phyloP scores from a whole-genome alignment of 1,140 invertebrate species.

The Drosophila bocqueti region DNA sequence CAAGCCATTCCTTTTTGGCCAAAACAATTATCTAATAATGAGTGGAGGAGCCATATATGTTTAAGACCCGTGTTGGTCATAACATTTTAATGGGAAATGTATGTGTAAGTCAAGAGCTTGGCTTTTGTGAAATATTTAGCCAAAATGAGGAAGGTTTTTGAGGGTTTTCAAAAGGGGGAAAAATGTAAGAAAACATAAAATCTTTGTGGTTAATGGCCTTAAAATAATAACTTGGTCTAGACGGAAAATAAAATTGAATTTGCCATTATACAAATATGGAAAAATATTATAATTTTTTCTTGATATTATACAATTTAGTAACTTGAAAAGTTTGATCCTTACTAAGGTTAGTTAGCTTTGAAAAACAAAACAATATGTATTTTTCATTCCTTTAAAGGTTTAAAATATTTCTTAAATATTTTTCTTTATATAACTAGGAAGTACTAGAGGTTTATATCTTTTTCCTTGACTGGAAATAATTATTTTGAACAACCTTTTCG shows the following conservation, averaged over 20 bases:
- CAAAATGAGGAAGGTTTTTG: background rate
- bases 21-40: conserved; percentile 49
- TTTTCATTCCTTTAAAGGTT: background rate
- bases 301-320: background rate
- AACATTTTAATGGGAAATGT: conserved; percentile 12
- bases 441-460: background rate
- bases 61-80: conserved; percentile 8
- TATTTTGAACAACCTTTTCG: background rate
- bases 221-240: conserved; percentile 2
- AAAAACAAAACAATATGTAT: background rate
- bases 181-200: background rate
- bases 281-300: background rate
- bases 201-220: too few species aligned
- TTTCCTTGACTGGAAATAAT: background rate
- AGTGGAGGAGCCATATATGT: background rate
- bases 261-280: background rate
- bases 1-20: conserved; percentile 43
- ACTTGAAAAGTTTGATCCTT: too few species aligned
- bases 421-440: background rate
- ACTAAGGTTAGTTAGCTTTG: background rate
- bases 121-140: background rate
- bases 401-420: background rate
- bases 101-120: background rate
- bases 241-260: background rate
- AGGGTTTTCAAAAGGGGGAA: background rate